These are phyloP conservation scores for Saxicola maurus DNA, from an alignment of 2,797 vertebrate species.

Conservation along the genomic window DNA sequence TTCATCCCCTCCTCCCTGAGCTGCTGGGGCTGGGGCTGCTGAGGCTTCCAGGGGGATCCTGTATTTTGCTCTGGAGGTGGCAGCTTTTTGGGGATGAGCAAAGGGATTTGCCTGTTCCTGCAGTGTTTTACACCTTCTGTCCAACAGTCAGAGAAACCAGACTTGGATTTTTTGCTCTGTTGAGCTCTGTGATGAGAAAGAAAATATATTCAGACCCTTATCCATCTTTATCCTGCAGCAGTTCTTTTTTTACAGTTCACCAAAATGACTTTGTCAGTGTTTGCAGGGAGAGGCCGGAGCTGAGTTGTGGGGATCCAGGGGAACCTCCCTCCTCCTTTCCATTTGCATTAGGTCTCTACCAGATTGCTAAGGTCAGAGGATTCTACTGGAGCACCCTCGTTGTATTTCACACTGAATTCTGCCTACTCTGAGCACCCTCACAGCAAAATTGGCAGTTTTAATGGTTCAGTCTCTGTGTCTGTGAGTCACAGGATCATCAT, in stretches of 20 bases:
- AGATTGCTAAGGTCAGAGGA: neutral
- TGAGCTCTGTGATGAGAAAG: accelerated
- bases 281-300: accelerated
- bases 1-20: neutral
- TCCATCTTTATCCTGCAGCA: neutral
- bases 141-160: neutral
- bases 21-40: neutral
- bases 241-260: neutral
- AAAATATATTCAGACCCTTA: neutral
- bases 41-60: accelerated
- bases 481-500: accelerated
- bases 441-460: accelerated
- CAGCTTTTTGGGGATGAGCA: neutral
- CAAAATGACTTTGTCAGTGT: neutral
- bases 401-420: neutral
- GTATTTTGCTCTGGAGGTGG: accelerated
- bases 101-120: neutral
- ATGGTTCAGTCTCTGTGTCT: neutral
- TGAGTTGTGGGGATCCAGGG: neutral
- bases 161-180: neutral
- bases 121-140: neutral
- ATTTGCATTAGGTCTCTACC: neutral
- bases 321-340: neutral
- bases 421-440: neutral
- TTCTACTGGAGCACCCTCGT: neutral